Evolutionary conservation across 2,113 vertebrate genomes (phyloP), one percentile per base, ranked within the genome.

Genomic region (Noturus placidus): DNA sequence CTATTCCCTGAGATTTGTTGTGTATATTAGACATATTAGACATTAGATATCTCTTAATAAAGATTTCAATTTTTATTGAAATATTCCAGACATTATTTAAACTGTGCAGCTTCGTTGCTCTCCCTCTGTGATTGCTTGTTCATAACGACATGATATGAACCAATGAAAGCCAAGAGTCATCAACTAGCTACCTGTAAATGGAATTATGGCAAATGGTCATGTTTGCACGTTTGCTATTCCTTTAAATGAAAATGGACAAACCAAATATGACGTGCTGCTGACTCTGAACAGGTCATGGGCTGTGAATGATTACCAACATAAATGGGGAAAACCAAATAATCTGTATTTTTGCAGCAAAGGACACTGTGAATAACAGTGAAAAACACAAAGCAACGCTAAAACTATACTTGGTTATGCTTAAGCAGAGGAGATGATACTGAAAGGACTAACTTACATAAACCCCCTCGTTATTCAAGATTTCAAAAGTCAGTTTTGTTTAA

Each of bases 1-100:
- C 46, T 74, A 56, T 61, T 90, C 89, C 89, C 89, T 90, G 89
- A 90, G 89, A 88, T 77, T 76, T 42, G 85, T 42, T 38, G n/a
- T 42, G 83, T 79, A 81, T 59, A 72, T 70, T 22, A 77, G 65
- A 74, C 65, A 82, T 25, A 61, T 19, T 80, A 61, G 74, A 65
- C 76, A 61, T 72, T 80, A 61, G 74, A 65, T 76, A 61, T 72
- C 78, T 33, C 63, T 83, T 84, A n/a, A 63, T 50, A 33, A 82
- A 84, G 46, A 42, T 61, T 86, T 87, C 78, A 57, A 6, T 79
- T 19, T 65, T 81, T 30, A 33, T 3, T 11, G 20, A 86, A 85
- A 52, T 14, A 17, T 46, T 77, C 25, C 13, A 14, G 20, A 46
- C 56, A 54, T 76, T 38, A 17, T 50, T 57, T 59, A 13, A 17